Evolutionary conservation across 2,113 vertebrate species (phyloP), one percentile per base, ranked within the genome.

Genomic region (Callospermophilus lateralis): DNA sequence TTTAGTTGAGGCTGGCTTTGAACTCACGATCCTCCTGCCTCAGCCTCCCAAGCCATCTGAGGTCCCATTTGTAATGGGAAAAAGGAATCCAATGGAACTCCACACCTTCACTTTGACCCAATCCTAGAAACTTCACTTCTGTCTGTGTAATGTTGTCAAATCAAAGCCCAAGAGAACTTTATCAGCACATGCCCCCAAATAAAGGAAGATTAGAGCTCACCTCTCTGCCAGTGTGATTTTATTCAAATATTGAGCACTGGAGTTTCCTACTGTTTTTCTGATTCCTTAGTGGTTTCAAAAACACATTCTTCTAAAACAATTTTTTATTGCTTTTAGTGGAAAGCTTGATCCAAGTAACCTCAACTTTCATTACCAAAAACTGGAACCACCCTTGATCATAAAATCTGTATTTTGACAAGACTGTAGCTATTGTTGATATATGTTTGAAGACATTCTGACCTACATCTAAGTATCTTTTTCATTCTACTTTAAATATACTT

Each of bases 351-450:
- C 7, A 90, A 94, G 51, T 72, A 86, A 90, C 70, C 61, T 51
- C 37, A 89, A 81, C 10, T 89, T 84, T 90, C 65, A 73, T 89
- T 77, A 73, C 9, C 32, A 17, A 70, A 90, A 78, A 51, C 19
- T 72, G 11, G 45, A 93, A 90, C 34, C 48, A n/a, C 30, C 20
- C n/a, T 79, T 78, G 61, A 94, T 65, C 67, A 81, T 97, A 97
- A 95, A 97, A 32, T 2, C 39, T 72, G 16, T 93, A 93, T 98
- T 98, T 98, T 97, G 88, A 97, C 84, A 98, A 96, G 32, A 97
- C 92, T 83, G 48, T 48, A 95, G 88, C 92, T 97, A 90, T 97
- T 96, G 92, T 96, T 96, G 84, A 84, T 84, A 96, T 65, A 91
- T 97, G 83, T 9, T 45, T 45, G 45, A 45, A 45, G 45, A 45